Evolutionary conservation across 35 echinoderm and acorn worm species (phyloP), one percentile per base, ranked within the genome.

Genomic region (Strongylocentrotus purpuratus): DNA sequence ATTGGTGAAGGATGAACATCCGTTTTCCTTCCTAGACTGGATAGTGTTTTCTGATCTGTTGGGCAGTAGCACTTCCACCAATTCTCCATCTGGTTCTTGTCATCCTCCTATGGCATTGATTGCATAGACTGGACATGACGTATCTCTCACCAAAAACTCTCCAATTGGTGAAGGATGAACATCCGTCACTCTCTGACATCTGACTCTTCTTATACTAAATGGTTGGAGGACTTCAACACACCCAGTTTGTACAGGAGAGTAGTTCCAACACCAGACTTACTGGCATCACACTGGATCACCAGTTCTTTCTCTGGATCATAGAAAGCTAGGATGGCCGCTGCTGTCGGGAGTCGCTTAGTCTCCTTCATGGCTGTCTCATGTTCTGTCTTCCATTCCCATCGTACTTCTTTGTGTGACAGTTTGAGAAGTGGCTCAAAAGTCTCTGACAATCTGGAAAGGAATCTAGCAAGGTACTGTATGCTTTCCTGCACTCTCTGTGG

Each of bases 211-310:
- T n/a, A n/a, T n/a, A n/a, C n/a, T n/a, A n/a, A n/a, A n/a, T n/a
- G n/a, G n/a, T n/a, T n/a, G n/a, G n/a, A n/a, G n/a, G n/a, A n/a
- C n/a, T n/a, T n/a, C n/a, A n/a, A n/a, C n/a, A n/a, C n/a, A n/a
- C n/a, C n/a, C n/a, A n/a, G n/a, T n/a, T n/a, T n/a, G n/a, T n/a
- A 95, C 48, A 97, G 94, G 31, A 96, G 58, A 41, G 88, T 46
- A 87, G 95, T 90, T 22, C 97, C 94, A 48, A 96, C 32, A 31
- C 94, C 94, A 8, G 95, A 86, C 28, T 97, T 95, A 86, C 95
- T 97, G 9, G 94, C 94, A 52, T 96, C 88, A 93, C 94, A 87
- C 94, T 96, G 95, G 47, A 95, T 88, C 12, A 78, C 87, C 18
- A 85, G 88, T 48, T 87, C 94, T 86, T 95, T 96, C 20, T 86